These are phyloP conservation scores for Synanthedon andrenaeformis DNA, from an alignment of 2,888 invertebrate genomes.

Conservation along the genomic window DNA sequence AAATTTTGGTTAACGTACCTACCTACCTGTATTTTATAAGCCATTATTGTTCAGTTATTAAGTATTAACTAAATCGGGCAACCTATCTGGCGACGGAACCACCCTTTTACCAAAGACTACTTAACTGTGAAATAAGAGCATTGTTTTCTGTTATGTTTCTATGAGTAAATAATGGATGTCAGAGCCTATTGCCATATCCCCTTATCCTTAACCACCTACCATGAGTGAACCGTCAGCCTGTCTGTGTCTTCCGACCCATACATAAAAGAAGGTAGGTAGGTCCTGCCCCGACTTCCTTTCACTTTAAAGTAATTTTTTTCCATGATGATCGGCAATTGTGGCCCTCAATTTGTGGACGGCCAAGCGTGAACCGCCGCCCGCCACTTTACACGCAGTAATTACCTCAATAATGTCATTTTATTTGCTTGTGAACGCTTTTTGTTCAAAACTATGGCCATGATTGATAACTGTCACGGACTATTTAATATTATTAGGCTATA, in stretches of 20 bases:
- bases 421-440: slow-evolving; percentile 3
- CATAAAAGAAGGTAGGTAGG: not conserved
- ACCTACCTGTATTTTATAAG: too few species aligned
- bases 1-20: too few species aligned
- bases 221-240: too few species aligned
- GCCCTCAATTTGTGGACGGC: slow-evolving; percentile 40
- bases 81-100: too few species aligned
- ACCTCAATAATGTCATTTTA: slow-evolving; percentile 35
- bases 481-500: slow-evolving; percentile 8
- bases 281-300: slow-evolving; percentile 36
- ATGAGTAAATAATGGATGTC: too few species aligned
- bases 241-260: too few species aligned
- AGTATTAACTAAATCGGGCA: too few species aligned
- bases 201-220: too few species aligned
- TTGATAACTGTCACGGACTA: slow-evolving; percentile 22
- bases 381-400: slow-evolving; percentile 17
- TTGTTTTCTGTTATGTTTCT: too few species aligned
- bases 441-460: slow-evolving; percentile 10
- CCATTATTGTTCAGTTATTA: too few species aligned
- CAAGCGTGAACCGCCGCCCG: slow-evolving; percentile 28
- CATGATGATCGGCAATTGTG: slow-evolving; percentile 37
- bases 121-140: too few species aligned
- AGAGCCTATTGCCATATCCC: too few species aligned
- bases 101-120: not conserved
- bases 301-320: slow-evolving; percentile 30